These are phyloP conservation scores for Pollenia labialis DNA, from an alignment of 2,888 invertebrate genomes.

Conservation along the genomic window DNA sequence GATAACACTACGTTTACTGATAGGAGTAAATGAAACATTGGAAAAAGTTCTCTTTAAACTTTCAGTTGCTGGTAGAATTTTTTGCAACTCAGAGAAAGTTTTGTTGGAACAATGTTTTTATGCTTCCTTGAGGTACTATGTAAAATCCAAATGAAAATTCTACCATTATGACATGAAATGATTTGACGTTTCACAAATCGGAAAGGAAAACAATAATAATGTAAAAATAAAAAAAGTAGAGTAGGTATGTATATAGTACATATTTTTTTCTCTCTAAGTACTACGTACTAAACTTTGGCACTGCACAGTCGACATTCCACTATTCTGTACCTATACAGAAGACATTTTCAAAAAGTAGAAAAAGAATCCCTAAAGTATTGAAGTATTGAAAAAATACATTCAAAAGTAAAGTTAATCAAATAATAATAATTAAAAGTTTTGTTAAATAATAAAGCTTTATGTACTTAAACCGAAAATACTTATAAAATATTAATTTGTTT, in stretches of 20 bases:
- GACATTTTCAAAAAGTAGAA: constrained; percentile 15
- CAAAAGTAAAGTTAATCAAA: constrained; percentile 7
- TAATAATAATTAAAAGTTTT: constrained; percentile 17
- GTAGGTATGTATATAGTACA: not conserved
- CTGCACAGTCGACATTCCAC: constrained; percentile 57
- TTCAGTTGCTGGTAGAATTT: constrained; percentile 23
- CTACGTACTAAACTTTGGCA: constrained; percentile 66
- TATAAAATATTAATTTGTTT: no score
- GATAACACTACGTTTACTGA: not conserved
- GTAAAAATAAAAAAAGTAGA: constrained; percentile 3
- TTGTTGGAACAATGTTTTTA: constrained; percentile 29
- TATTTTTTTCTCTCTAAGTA: constrained; percentile 46
- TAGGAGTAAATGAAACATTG: not conserved
- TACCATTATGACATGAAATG: constrained; percentile 42
- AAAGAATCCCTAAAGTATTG: constrained; percentile 33
- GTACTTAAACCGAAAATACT: no score
- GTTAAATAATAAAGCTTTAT: not conserved
- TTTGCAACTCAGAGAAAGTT: constrained; percentile 50
- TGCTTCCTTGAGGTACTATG: constrained; percentile 30
- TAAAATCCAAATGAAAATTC: constrained; percentile 49
- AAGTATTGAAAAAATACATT: constrained; percentile 39
- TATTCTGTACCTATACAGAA: constrained; percentile 11
- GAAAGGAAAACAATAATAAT: constrained; percentile 34
- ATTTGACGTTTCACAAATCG: constrained; percentile 41
- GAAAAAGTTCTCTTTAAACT: constrained; percentile 34